Conservation (phyloP, 2,797 vertebrate species). For the Cygnus olor region DNA sequence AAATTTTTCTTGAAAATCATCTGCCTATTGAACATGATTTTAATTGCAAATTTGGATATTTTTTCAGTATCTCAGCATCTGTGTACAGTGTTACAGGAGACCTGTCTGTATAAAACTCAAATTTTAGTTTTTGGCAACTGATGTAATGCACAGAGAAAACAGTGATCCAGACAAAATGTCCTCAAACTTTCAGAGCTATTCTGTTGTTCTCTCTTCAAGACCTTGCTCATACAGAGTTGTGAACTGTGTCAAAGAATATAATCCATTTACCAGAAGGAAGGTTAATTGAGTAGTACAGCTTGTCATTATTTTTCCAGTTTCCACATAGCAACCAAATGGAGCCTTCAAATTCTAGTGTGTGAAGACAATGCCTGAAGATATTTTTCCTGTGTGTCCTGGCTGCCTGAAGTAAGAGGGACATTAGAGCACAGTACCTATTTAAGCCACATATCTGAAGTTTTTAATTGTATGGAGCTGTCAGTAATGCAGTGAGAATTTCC, state of each 20-base stretch:
- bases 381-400: neutral
- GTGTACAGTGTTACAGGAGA: neutral
- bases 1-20: neutral
- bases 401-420: neutral
- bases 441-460: neutral
- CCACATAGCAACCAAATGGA: neutral
- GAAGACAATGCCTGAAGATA: neutral
- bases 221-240: slow-evolving; percentile 10
- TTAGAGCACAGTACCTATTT: neutral
- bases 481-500: neutral
- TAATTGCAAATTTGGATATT: neutral
- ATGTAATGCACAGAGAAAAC: neutral
- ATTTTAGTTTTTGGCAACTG: neutral
- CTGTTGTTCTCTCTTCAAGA: slow-evolving; percentile 37
- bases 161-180: neutral
- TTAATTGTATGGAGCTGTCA: neutral
- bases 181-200: slow-evolving; percentile 21
- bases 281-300: slow-evolving; percentile 45
- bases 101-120: neutral
- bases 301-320: slow-evolving; percentile 1
- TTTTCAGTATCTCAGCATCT: neutral
- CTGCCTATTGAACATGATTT: neutral
- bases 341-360: neutral
- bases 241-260: slow-evolving; percentile 48
- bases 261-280: neutral